A percentile compares a stretch with the other conserved stretches of the same genome.
phyloP scores from a whole-genome alignment of 2,113 vertebrate species.

The Gnathonemus longibarbis region DNA sequence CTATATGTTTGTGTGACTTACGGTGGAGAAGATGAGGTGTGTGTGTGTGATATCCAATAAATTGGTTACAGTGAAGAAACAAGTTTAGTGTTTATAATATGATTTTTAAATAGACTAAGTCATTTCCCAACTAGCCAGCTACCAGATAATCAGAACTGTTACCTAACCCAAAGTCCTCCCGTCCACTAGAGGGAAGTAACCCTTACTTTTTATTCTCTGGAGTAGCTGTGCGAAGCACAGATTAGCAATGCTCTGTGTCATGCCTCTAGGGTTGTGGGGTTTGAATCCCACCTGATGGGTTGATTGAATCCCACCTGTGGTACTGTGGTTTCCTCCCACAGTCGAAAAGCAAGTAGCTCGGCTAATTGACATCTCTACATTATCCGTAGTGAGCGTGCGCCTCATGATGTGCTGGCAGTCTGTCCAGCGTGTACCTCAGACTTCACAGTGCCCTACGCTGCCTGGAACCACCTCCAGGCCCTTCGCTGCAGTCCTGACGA shows the following conservation, averaged over 20 bases:
- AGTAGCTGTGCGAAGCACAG: background rate
- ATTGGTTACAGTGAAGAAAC: background rate
- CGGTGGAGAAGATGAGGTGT: background rate
- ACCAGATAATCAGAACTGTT: background rate
- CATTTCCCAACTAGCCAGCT: background rate
- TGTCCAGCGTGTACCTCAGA: background rate
- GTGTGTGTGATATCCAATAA: background rate
- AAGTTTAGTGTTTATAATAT: background rate
- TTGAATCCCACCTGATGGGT: too few relatives aligned
- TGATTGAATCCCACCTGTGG: too few relatives aligned
- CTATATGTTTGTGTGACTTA: background rate
- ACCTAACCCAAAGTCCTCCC: background rate
- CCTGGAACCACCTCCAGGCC: background rate
- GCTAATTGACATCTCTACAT: background rate
- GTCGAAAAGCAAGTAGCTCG: background rate
- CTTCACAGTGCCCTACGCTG: background rate
- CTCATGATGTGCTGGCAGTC: background rate
- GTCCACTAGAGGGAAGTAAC: background rate
- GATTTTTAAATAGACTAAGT: background rate
- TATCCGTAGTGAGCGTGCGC: background rate
- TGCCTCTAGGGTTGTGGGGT: background rate
- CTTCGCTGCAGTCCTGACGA: background rate
- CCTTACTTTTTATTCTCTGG: background rate
- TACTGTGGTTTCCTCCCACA: background rate
- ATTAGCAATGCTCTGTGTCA: background rate